Percentiles rank a stretch among this genome's conserved stretches.
Conservation (phyloP, 2,888 invertebrate genomes). For the Tromatobia lineatoria region DNA sequence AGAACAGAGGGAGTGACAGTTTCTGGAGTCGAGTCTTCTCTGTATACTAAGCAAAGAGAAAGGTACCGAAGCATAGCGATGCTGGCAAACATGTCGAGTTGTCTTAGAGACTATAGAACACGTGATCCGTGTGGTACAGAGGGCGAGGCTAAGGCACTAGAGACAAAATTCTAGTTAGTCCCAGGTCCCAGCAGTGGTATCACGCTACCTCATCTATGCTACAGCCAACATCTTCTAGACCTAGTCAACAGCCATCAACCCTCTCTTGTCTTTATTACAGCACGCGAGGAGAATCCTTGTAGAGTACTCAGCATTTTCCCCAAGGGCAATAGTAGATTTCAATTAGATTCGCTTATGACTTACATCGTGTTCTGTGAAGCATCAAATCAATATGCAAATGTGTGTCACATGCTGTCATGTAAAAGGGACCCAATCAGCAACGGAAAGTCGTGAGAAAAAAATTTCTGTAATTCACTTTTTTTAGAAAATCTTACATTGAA, state of each 20-base stretch:
- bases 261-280: conserved; percentile 39
- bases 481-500: too few species aligned
- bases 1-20: conserved; percentile 70
- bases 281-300: conserved; percentile 19
- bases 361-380: neutral
- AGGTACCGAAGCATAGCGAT: conserved; percentile 41
- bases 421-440: too few species aligned
- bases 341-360: conserved; percentile 14
- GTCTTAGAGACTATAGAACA: conserved; percentile 74
- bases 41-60: conserved; percentile 55
- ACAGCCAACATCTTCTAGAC: conserved; percentile 50
- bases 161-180: conserved; percentile 78
- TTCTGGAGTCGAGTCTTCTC: conserved; percentile 63
- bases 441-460: too few species aligned
- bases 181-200: conserved; percentile 68
- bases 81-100: conserved; percentile 80
- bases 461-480: too few species aligned
- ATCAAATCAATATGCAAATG: neutral
- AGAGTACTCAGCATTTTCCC: conserved; percentile 6
- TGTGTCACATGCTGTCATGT: too few species aligned
- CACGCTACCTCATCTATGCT: conserved; percentile 50
- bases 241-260: conserved; percentile 48
- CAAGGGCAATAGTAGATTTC: conserved; percentile 23
- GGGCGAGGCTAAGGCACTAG: conserved; percentile 68
- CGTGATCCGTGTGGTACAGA: conserved; percentile 39